A percentile compares a stretch with the other conserved stretches of the same genome.
phyloP scores from a whole-genome alignment of 2,888 invertebrate genomes.

The Pseudeuparius sepicola region DNA sequence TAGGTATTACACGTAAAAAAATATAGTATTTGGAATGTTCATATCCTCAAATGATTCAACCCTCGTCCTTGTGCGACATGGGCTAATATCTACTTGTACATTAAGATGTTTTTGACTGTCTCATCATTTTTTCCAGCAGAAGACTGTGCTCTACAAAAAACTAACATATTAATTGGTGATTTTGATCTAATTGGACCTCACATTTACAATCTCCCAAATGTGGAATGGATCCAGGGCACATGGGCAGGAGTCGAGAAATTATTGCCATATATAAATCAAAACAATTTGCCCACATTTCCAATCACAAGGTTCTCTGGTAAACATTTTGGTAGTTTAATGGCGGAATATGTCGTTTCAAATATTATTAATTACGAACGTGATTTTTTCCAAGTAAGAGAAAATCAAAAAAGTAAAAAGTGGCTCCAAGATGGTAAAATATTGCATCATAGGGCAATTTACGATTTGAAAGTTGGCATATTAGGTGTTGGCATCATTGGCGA shows the following conservation, averaged over 20 bases:
- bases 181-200: conserved; percentile 36
- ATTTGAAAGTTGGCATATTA: conserved; percentile 44
- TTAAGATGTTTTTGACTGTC: too few relatives aligned
- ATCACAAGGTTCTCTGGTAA: conserved; percentile 39
- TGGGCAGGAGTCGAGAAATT: conserved; percentile 41
- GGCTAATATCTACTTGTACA: too few relatives aligned
- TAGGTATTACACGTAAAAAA: too few relatives aligned
- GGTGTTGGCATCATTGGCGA: conserved; percentile 46
- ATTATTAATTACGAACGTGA: conserved; percentile 42
- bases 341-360: conserved; percentile 42
- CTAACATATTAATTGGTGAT: conserved; percentile 39
- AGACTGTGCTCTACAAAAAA: too few relatives aligned
- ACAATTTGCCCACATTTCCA: conserved; percentile 26
- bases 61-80: too few relatives aligned
- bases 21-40: too few relatives aligned
- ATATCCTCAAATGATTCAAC: too few relatives aligned
- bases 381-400: conserved; percentile 32
- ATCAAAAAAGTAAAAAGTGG: conserved; percentile 36
- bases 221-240: conserved; percentile 41
- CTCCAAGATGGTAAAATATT: conserved; percentile 31
- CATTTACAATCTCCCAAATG: conserved; percentile 33
- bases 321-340: conserved; percentile 41
- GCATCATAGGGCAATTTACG: conserved; percentile 37
- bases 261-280: conserved; percentile 25
- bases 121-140: too few relatives aligned